phyloP scores from a whole-genome alignment of 2,888 invertebrate species.

The Nomada flava region DNA sequence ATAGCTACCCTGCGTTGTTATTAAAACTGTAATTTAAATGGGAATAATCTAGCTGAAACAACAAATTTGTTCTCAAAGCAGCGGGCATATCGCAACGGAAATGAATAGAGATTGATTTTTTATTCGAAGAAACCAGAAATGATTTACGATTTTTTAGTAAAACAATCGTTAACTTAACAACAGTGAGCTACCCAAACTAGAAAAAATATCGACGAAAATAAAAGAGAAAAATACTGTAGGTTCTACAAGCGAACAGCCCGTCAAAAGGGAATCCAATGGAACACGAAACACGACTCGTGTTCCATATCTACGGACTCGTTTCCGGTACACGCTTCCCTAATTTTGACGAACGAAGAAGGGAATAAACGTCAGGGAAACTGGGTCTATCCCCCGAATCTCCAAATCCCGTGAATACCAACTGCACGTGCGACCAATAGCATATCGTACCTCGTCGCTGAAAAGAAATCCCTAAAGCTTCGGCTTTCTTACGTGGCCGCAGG shows the following conservation, averaged over 20 bases:
- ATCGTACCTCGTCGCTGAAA: constrained; percentile 52
- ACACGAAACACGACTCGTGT: neutral
- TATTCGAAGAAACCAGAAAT: no score
- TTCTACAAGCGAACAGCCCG: neutral
- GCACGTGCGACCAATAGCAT: constrained; percentile 39
- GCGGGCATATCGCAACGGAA: no score
- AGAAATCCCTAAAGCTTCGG: constrained; percentile 71
- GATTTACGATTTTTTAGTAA: no score
- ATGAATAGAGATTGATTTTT: no score
- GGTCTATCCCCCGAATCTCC: constrained; percentile 58
- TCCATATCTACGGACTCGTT: neutral
- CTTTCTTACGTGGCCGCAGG: constrained; percentile 57
- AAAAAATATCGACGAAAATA: no score
- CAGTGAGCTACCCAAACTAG: neutral
- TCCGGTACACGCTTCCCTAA: neutral
- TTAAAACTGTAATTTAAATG: no score
- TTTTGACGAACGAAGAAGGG: constrained; percentile 39
- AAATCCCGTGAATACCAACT: constrained; percentile 50
- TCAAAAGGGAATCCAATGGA: neutral
- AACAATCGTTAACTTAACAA: no score
- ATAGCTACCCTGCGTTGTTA: no score
- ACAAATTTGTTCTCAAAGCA: no score
- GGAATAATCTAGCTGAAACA: no score
- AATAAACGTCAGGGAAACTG: constrained; percentile 53
- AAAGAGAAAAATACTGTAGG: no score